Base-by-base conservation (phyloP, 2,888 invertebrate species). In the Unio delphinus region DNA sequence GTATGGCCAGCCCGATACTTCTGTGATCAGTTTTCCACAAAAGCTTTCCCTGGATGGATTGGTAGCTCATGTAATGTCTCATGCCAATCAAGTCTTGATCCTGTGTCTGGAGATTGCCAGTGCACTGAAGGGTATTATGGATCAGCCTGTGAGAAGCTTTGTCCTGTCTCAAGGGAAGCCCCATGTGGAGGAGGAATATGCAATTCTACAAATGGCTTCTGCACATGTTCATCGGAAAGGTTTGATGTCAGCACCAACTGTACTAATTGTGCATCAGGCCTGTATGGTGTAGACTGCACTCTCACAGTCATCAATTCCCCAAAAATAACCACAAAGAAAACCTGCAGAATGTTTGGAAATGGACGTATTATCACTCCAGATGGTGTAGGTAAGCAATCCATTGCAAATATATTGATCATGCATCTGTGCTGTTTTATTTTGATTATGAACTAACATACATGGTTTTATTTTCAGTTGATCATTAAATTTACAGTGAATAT, bases 151-250 rank as follows among this genome's bases (percentile, higher is more conserved):
- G 56, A 65, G 4, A 34, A 20, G 11, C 70, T 74, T 0, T 84
- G 84, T 63, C 84, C 82, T 2, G 84, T 82, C 11, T 77, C 76
- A n/a, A 80, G 83, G 0, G 69, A 72, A 23, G 66, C 65, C 26
- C 82, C 83, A 1, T 84, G 84, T 64, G 79, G 70, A 62, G 66
- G 67, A 45, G 81, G 80, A 62, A 83, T 83, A 23, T 64, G 60
- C 6, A 83, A 83, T 62, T 58, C 62, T 30, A 23, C 65, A 11
- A 58, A 73, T 62, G 83, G 81, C 7, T 68, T 66, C 23, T 84
- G 84, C 69, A 61, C 60, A 20, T 84, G 84, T 63, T 74, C 73
- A 63, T 80, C 77, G 72, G 81, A 83, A 70, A 83, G 84, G 84
- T 70, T 67, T 20, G 57, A 70, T n/a, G 57, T 61, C 30, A 61